A percentile compares a stretch with the other conserved stretches of the same genome.
phyloP scores from a whole-genome alignment of 2,113 vertebrate genomes.

The Euleptes europaea region DNA sequence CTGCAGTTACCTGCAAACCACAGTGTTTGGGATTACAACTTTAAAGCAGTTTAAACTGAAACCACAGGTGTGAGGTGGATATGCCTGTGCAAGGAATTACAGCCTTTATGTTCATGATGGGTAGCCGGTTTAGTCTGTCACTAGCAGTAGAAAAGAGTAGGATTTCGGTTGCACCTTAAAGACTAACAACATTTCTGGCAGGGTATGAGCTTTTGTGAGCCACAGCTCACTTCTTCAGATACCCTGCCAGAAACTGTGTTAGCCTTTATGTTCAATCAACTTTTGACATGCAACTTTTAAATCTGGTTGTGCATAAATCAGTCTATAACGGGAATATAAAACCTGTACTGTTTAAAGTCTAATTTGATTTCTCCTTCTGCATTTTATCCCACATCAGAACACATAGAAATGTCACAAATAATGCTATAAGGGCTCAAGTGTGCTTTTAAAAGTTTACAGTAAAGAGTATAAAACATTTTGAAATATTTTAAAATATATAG shows the following conservation, averaged over 20 bases:
- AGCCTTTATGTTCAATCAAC: not conserved
- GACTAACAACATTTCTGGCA: too few relatives aligned
- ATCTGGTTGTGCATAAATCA: not conserved
- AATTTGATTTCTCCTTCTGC: not conserved
- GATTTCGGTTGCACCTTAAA: too few relatives aligned
- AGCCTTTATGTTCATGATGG: not conserved
- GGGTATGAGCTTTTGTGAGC: too few relatives aligned
- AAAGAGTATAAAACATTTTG: not conserved
- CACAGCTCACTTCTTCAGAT: too few relatives aligned
- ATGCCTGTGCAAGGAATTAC: not conserved
- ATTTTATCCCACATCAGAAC: not conserved
- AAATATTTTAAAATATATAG: not conserved
- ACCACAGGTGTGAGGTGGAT: not conserved
- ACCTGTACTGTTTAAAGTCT: not conserved
- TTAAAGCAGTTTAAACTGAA: not conserved
- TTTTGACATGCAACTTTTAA: not conserved
- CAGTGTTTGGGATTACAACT: not conserved
- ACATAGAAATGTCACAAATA: not conserved
- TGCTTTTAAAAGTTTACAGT: not conserved
- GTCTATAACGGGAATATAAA: not conserved
- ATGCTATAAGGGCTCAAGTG: not conserved
- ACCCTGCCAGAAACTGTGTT: too few relatives aligned
- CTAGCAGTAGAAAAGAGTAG: too few relatives aligned
- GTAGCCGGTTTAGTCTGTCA: too few relatives aligned
- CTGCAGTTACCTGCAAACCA: not conserved